phyloP scores from a whole-genome alignment of 2,113 vertebrate genomes.

The Bettongia penicillata region DNA sequence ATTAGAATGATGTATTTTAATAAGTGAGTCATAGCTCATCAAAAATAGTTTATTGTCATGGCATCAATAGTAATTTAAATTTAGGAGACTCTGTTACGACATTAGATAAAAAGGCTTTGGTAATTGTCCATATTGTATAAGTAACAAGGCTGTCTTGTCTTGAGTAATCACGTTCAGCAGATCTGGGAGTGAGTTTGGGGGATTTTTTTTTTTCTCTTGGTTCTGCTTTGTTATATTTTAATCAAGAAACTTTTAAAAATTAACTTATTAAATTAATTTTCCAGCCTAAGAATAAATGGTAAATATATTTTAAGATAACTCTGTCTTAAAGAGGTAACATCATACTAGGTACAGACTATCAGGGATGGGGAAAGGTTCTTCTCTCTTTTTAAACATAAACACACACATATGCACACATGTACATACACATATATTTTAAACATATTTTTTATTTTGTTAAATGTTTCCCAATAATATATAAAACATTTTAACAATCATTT shows the following conservation, averaged over 20 bases:
- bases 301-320: slow-evolving; percentile 15
- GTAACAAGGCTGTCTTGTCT: slow-evolving; percentile 32
- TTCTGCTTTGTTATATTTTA: not conserved
- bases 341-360: slow-evolving; percentile 40
- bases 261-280: not conserved
- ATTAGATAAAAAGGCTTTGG: slow-evolving; percentile 48
- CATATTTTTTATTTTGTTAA: not conserved
- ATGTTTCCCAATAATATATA: not conserved
- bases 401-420: too few species aligned
- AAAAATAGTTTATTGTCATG: slow-evolving; percentile 41
- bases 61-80: not conserved
- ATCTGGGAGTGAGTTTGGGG: slow-evolving; percentile 37
- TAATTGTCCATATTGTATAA: slow-evolving; percentile 30
- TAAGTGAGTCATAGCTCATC: slow-evolving; percentile 41
- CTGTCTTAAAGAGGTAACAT: slow-evolving; percentile 24
- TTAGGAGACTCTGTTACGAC: slow-evolving; percentile 30
- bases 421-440: too few species aligned
- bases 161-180: not conserved
- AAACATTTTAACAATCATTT: not conserved
- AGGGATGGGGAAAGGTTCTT: not conserved
- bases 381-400: not conserved
- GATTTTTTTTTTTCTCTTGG: not conserved
- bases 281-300: slow-evolving; percentile 22
- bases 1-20: slow-evolving; percentile 53
- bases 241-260: slow-evolving; percentile 43